Base-by-base conservation (phyloP, 1,140 invertebrate genomes). In the Samia ricini region DNA sequence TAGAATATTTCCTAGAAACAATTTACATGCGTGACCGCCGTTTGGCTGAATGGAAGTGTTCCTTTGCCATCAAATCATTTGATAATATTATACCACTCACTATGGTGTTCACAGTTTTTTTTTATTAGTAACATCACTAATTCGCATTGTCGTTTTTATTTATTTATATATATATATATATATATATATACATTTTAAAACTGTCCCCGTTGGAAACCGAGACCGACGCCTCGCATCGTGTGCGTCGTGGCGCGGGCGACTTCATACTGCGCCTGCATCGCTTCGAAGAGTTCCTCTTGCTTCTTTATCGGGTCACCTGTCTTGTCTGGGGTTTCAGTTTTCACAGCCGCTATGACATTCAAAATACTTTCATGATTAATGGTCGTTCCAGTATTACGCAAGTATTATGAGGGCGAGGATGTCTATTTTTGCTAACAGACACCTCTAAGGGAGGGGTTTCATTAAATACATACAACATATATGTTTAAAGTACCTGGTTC, bases 231-330 rank as follows among this genome's bases (percentile, higher is more conserved):
- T 42, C 97, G 91, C 91, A 98, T 97, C 1, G 97, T 98, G 85
- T 99, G 98, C 0, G 98, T 99, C 10, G 97, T 95, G 61, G 97
- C 96, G 54, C 98, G 90, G 2, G 98, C 98, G 52, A 97, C 96
- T 89, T 98, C 97, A 81, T 99, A 99, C 81, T 99, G 97, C 68
- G 96, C 95, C 77, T 99, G 97, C 93, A 99, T 95, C 42, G 95
- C 95, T 58, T 93, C 93, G 83, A 99, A 98, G 90, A 98, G 94
- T 87, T 98, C 97, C 77, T 97, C 95, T 76, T 98, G 97, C 76
- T 97, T 96, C 71, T 95, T 95, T 18, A 95, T 83, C 12, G 94
- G 93, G 68, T 95, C 94, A 18, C 88, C 92, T 1, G 87, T 52
- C 36, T 89, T 69, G 12, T 79, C 79, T 22, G 69, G 57, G 0